These are phyloP conservation scores for Spodoptera frugiperda DNA, from an alignment of 1,140 invertebrate genomes.

Conservation along the genomic window DNA sequence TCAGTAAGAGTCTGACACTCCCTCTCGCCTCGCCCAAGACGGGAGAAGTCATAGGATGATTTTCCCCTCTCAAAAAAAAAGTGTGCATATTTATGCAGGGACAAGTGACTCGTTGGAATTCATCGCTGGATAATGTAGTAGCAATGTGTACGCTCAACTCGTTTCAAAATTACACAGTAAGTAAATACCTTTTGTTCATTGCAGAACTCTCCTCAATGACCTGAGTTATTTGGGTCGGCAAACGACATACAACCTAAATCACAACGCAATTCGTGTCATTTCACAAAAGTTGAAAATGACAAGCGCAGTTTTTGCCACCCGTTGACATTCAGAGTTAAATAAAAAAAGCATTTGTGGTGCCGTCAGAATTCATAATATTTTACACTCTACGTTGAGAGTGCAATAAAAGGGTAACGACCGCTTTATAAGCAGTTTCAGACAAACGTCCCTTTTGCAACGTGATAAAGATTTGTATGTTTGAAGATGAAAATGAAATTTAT, in stretches of 20 bases:
- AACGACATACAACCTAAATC: slow-evolving; percentile 1
- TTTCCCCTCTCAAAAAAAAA: too few relatives aligned
- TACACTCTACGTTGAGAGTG: neutral
- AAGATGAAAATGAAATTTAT: neutral
- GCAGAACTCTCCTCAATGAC: neutral
- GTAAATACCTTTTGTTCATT: slow-evolving; percentile 1
- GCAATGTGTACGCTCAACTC: neutral
- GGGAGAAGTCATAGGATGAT: too few relatives aligned
- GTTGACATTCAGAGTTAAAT: slow-evolving; percentile 13
- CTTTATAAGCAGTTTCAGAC: neutral
- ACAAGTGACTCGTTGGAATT: too few relatives aligned
- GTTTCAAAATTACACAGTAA: neutral
- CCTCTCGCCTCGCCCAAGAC: too few relatives aligned
- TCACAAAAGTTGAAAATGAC: slow-evolving; percentile 20
- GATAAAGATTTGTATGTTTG: neutral
- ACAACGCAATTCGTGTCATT: slow-evolving; percentile 1
- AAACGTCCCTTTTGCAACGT: slow-evolving; percentile 7
- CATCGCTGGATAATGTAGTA: neutral
- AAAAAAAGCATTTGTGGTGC: neutral
- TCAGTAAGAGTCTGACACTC: too few relatives aligned
- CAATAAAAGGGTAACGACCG: slow-evolving; percentile 20
- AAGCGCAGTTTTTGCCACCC: neutral
- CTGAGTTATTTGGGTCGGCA: slow-evolving; percentile 14
- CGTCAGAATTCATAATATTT: slow-evolving; percentile 17
- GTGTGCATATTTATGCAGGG: too few relatives aligned